Evolutionary conservation across 2,113 vertebrate genomes (phyloP), one percentile per base, ranked within the genome.

Genomic region (Puma concolor): DNA sequence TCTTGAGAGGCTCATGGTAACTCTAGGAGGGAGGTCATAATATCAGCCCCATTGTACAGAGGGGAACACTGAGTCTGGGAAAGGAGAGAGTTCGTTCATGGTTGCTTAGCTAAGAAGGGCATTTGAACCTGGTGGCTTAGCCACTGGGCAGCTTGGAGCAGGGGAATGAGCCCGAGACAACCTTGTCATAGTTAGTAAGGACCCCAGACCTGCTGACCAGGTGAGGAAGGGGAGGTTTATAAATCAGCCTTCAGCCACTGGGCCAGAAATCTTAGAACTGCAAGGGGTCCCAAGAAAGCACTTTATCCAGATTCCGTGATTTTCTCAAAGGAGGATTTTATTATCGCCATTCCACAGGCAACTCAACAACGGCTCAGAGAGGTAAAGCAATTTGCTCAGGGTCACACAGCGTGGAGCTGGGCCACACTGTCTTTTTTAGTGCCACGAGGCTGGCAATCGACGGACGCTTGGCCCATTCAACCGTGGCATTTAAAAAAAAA

Each of bases 1-100:
- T n/a, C 38, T 2, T 4, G 92, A 33, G 15, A 2, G 0, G 0
- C 54, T 86, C 52, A 14, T 3, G 6, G 7, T 38, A 10, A 57
- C 25, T 33, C n/a, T 12, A 33, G 67, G 50, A 54, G 8, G n/a
- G 11, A 48, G 64, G 12, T 85, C 16, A 9, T 50, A 23, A 48
- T 3, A 3, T 64, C 54, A 74, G 72, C n/a, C n/a, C 74, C 13
- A 1, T 77, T 38, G 82, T 77, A 69, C 19, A 80, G 71, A 67
- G 0, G 71, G n/a, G 29, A 64, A 17, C 29, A 21, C 57, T 2
- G 76, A 48, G 19, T 36, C 38, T 91, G 19, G 52, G 63, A 44
- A 52, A 29, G 29, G 66, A 89, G 72, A 79, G 21, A 7, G 3
- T 29, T 23, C 23, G 31, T 48, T 23, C 50, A 7, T 1, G 1